A percentile compares a stretch with the other conserved stretches of the same genome.
Conservation (phyloP, 1,140 invertebrate genomes). For the Coelopa frigida region DNA sequence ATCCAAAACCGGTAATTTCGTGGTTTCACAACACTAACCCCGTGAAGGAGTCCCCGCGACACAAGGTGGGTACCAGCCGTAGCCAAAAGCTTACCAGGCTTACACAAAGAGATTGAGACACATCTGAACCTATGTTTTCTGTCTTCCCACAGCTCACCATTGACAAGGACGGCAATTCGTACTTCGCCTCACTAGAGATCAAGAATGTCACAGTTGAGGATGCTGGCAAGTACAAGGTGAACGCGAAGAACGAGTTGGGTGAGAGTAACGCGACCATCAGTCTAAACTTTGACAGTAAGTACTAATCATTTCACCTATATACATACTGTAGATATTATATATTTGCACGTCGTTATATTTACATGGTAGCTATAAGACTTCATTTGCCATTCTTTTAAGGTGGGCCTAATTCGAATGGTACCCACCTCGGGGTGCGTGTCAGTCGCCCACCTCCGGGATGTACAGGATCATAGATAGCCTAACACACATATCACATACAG, state of each 20-base stretch:
- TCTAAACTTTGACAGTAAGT: slow-evolving; percentile 97
- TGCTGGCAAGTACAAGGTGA: slow-evolving; percentile 94
- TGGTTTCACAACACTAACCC: slow-evolving; percentile 85
- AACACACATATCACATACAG: too few species aligned
- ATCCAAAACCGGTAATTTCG: slow-evolving; percentile 80
- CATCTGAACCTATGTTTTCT: slow-evolving; percentile 12
- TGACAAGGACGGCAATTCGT: slow-evolving; percentile 86
- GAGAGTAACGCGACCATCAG: slow-evolving; percentile 95
- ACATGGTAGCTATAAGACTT: too few species aligned
- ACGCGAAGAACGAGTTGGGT: slow-evolving; percentile 91
- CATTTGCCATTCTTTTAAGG: too few species aligned
- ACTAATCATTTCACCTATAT: too few species aligned
- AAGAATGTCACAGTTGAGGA: slow-evolving; percentile 92
- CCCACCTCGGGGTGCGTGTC: too few species aligned
- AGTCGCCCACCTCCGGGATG: too few species aligned
- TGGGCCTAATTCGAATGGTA: too few species aligned
- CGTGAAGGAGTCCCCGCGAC: slow-evolving; percentile 69
- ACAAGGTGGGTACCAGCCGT: slow-evolving; percentile 59
- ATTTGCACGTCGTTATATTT: too few species aligned
- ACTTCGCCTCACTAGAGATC: slow-evolving; percentile 86
- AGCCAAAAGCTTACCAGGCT: not conserved
- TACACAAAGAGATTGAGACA: too few species aligned
- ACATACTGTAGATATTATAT: too few species aligned
- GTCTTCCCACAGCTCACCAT: slow-evolving; percentile 62
- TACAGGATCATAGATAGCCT: too few species aligned